phyloP scores from a whole-genome alignment of 2,888 invertebrate species.

The Macrophya annulata region DNA sequence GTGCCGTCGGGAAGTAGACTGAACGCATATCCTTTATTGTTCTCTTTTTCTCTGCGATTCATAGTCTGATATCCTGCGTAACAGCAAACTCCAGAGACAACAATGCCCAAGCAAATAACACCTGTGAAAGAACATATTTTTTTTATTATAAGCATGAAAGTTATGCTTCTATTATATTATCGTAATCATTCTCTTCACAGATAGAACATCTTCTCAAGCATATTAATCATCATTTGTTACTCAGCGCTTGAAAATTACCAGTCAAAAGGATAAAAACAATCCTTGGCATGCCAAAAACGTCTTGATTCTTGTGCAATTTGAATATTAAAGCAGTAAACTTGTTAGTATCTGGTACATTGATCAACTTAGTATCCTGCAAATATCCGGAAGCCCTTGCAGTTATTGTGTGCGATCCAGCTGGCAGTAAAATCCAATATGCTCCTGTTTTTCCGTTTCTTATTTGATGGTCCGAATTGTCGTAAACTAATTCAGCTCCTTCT shows the following conservation, averaged over 20 bases:
- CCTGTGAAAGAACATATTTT: conserved; percentile 78
- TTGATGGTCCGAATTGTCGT: conserved; percentile 72
- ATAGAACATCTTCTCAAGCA: neutral
- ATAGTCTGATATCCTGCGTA: conserved; percentile 81
- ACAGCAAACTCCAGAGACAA: conserved; percentile 82
- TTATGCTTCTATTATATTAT: neutral
- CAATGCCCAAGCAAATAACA: conserved; percentile 81
- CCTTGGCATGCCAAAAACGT: conserved; percentile 88
- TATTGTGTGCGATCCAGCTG: conserved; percentile 80
- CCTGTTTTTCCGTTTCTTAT: conserved; percentile 70
- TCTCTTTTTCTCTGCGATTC: conserved; percentile 75
- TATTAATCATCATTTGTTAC: conserved; percentile 25
- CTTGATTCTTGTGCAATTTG: conserved; percentile 85
- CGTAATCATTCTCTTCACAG: neutral
- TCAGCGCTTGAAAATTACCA: conserved; percentile 79
- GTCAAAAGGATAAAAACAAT: conserved; percentile 88
- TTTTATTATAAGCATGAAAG: conserved; percentile 37
- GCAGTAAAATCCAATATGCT: conserved; percentile 74
- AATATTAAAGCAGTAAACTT: conserved; percentile 81
- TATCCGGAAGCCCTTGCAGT: conserved; percentile 84
- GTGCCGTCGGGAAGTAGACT: conserved; percentile 82
- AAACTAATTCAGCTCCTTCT: conserved; percentile 68
- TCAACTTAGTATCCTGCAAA: conserved; percentile 81
- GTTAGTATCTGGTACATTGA: conserved; percentile 75
- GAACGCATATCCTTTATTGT: conserved; percentile 82